phyloP scores from a whole-genome alignment of 1,140 invertebrate genomes.

The Rhyzopertha dominica region DNA sequence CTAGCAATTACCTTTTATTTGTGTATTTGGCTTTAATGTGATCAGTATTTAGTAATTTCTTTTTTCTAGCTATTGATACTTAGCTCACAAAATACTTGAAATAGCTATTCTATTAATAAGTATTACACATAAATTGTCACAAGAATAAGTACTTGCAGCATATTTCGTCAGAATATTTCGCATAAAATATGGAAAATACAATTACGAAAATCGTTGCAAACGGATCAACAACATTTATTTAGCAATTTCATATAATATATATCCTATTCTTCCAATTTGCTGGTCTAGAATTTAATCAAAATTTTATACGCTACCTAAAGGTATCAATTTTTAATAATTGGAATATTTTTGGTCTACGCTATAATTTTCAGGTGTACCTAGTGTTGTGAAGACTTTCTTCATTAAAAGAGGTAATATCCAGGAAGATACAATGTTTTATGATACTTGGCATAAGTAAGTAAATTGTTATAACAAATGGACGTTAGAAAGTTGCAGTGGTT shows the following conservation, averaged over 20 bases:
- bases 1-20: not conserved
- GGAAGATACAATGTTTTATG: no score
- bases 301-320: no score
- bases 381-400: slow-evolving; percentile 7
- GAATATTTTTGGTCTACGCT: no score
- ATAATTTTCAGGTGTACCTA: slow-evolving; percentile 6
- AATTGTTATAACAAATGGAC: no score
- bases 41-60: slow-evolving; percentile 30
- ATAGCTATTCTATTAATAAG: slow-evolving; percentile 25
- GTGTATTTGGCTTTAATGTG: slow-evolving; percentile 20
- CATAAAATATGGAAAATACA: slow-evolving; percentile 11
- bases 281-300: no score
- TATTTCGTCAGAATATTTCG: slow-evolving; percentile 13
- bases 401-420: no score
- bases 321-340: no score
- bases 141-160: slow-evolving; percentile 10
- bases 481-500: no score
- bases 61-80: slow-evolving; percentile 29
- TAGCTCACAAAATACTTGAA: slow-evolving; percentile 29
- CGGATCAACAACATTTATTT: slow-evolving; percentile 14
- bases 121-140: slow-evolving; percentile 25
- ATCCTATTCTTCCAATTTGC: slow-evolving; percentile 1
- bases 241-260: not conserved
- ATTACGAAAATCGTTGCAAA: slow-evolving; percentile 4
- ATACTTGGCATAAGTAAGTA: no score